Percentiles rank a stretch among this genome's conserved stretches.
phyloP scores from a whole-genome alignment of 2,797 vertebrate species.

The Argya squamiceps region DNA sequence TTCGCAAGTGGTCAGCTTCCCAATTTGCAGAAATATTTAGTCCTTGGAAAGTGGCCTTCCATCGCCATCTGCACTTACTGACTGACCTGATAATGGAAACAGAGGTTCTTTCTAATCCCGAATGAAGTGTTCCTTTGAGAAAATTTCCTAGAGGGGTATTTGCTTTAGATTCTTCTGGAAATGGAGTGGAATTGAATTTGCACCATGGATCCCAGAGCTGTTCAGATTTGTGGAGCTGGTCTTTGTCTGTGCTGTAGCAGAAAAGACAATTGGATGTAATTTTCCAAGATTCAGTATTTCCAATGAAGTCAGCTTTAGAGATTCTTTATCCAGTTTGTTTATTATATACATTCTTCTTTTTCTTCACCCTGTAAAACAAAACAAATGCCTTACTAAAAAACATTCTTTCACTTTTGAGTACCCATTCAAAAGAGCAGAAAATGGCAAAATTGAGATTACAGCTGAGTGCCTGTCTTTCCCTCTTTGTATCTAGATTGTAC shows the following conservation, averaged over 20 bases:
- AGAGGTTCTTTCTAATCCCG: background rate
- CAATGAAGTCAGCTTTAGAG: background rate
- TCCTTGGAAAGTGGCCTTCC: background rate
- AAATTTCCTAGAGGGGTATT: background rate
- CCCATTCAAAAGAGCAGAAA: background rate
- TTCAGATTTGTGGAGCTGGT: background rate
- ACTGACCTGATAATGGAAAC: constrained; percentile 3
- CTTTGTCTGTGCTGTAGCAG: background rate
- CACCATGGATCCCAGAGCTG: background rate
- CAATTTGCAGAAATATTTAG: background rate
- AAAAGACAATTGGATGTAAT: background rate
- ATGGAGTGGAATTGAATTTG: background rate
- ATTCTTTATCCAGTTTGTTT: background rate
- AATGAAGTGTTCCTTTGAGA: constrained; percentile 24
- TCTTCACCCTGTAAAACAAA: background rate
- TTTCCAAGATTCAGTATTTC: background rate
- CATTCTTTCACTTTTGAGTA: background rate
- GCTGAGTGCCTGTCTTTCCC: background rate
- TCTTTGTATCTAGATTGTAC: background rate
- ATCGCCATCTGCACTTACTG: background rate
- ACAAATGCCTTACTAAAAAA: background rate
- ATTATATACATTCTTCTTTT: background rate
- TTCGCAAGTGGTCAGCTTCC: background rate
- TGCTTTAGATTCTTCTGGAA: constrained; percentile 18
- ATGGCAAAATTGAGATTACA: background rate